Conservation (phyloP, 2,888 invertebrate genomes). For the Zootermopsis nevadensis region DNA sequence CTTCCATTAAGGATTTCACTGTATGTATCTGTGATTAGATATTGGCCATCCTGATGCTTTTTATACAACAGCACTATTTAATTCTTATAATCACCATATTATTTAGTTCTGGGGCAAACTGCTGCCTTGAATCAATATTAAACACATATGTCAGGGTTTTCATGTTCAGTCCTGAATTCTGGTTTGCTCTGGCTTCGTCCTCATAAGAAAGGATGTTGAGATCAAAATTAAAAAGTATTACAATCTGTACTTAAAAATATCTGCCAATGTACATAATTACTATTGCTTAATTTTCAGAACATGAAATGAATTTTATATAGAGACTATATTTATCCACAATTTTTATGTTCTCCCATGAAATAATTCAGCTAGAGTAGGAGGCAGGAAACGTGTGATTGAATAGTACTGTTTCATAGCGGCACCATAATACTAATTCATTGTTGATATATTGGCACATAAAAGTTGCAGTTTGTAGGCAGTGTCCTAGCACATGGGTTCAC, state of each 20-base stretch:
- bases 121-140: not conserved
- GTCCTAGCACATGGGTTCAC: not conserved
- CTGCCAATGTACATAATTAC: constrained; percentile 36
- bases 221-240: not conserved
- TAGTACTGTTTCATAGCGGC: constrained; percentile 22
- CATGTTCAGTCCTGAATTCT: not conserved
- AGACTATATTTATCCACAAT: constrained; percentile 25
- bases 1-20: not conserved
- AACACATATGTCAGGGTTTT: not conserved
- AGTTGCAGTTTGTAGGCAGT: constrained; percentile 16
- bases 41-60: not conserved
- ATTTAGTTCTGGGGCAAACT: not conserved
- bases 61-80: not conserved
- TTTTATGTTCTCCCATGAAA: constrained; percentile 21
- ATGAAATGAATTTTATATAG: constrained; percentile 21
- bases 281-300: constrained; percentile 31
- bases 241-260: constrained; percentile 25
- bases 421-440: not conserved
- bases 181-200: not conserved
- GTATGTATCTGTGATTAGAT: not conserved
- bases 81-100: not conserved
- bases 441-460: constrained; percentile 20
- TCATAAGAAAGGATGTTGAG: not conserved
- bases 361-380: not conserved
- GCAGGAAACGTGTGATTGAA: not conserved